Base-by-base conservation (phyloP, 2,113 vertebrate genomes). In the Nannospalax galili region DNA sequence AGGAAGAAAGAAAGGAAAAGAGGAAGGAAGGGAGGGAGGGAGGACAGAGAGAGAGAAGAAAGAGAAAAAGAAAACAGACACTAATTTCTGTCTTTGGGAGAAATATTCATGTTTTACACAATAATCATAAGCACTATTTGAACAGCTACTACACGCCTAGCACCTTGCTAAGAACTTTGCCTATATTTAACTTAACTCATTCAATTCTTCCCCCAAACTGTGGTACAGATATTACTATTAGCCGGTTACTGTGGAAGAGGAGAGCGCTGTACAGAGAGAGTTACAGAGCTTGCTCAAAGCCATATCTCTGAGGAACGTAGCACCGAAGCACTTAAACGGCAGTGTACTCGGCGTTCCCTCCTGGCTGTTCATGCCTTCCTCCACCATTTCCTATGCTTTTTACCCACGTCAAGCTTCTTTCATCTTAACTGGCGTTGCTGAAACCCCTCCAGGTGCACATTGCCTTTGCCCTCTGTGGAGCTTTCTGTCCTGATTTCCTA, bases 301-400 rank as follows among this genome's bases (percentile, higher is more conserved):
- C 42, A 78, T 32, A 60, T 32, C 42, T 37, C n/a, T 45, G 32
- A 10, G 60, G 3, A 58, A 35, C 28, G 48, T 20, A 28, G 35
- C 2, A 40, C 7, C 67, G 2, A 60, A 35, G 0, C 67, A 42
- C 30, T 56, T 69, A 40, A 32, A 28, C 60, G 20, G 5, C 6
- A 32, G 42, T 52, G 40, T 32, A 1, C 0, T 0, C 9, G 37
- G 2, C 45, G 67, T 65, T 26, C 17, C 56, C 30, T 6, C 24
- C 0, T 15, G 48, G 35, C 15, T 40, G 28, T 42, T 62, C 15
- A 35, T 40, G 19, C 11, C 67, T 78, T 92, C 40, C 16, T 69
- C 40, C 0, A 52, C 60, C 26, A 26, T 72, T 73, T 72, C 3
- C 58, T 28, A 26, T 6, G 8, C 22, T 80, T 93, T 82, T 73